Base-by-base conservation (phyloP, 2,888 invertebrate genomes). In the Lycocerus yunnanus region DNA sequence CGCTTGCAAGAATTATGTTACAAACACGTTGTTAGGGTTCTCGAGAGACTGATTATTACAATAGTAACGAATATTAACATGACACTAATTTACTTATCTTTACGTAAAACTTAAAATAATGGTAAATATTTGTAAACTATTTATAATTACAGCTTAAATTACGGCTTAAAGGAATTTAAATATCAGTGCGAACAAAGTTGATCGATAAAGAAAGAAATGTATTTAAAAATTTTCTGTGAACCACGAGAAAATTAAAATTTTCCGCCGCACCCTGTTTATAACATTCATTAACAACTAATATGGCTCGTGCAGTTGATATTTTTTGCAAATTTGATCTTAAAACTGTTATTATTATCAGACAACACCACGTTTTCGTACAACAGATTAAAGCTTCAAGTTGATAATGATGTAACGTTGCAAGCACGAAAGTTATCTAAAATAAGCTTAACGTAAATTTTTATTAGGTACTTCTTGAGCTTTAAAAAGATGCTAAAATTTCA, bases 1-100 rank as follows among this genome's bases (percentile, higher is more conserved):
- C 27, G 60, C 60, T 75, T 69, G 43, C 69, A 65, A 67, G 75
- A 69, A 75, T 75, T 75, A 75, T 72, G 58, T 69, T 21, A 43
- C 43, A 72, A 72, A 72, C 61, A 69, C 71, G 71, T 66, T 58
- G 14, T 63, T 63, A 20, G 61, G 61, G 61, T 63, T 63, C 61
- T 63, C 15, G 61, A 63, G 20, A 63, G 61, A 18, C 61, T 63
- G 20, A 63, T 63, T 20, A 63, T 16, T 63, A 43, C 43, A 43
- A 43, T 43, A 43, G 43, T 43, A 43, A 43, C 43, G n/a, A 43
- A 43, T 43, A 43, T 43, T 43, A 43, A 43, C 43, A 43, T 43
- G 43, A 43, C 43, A 43, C 27, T 43, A 43, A 43, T 43, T 43
- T 43, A 43, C 43, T 43, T 43, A 43, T 43, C 43, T 43, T 43